Evolutionary conservation across 2,113 vertebrate species (phyloP).

Genomic region (Taurulus bubalis): DNA sequence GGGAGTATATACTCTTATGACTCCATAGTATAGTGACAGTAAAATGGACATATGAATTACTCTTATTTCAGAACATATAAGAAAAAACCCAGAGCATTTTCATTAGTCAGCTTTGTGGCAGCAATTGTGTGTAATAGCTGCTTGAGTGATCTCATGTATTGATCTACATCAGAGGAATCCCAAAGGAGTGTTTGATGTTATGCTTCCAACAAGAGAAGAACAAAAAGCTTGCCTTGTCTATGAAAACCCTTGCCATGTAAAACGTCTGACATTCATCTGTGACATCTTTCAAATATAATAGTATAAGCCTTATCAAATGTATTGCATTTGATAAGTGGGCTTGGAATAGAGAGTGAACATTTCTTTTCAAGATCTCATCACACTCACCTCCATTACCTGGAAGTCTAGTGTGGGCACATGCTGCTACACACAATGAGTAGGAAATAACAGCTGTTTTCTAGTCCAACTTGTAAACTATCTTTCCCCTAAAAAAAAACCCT

Average conservation of each 20-base stretch:
- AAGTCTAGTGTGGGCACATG: not conserved
- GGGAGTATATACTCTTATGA: not conserved
- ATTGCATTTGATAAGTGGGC: conserved; percentile 3
- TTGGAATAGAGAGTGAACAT: not conserved
- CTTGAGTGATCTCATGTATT: conserved; percentile 5
- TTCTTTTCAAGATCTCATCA: not conserved
- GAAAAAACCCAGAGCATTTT: not conserved
- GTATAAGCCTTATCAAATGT: too few species aligned
- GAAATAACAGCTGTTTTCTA: not conserved
- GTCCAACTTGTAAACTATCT: not conserved
- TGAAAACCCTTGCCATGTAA: not conserved
- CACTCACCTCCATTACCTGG: too few species aligned
- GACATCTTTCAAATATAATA: not conserved
- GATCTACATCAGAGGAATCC: conserved; percentile 8
- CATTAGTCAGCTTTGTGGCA: not conserved
- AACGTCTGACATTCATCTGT: not conserved
- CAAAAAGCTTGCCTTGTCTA: not conserved
- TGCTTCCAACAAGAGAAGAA: not conserved
- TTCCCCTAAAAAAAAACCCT: not conserved
- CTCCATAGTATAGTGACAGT: not conserved
- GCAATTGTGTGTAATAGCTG: not conserved
- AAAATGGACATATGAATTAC: not conserved
- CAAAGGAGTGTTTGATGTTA: not conserved
- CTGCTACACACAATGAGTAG: not conserved
- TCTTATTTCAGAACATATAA: not conserved